A percentile compares a stretch with the other conserved stretches of the same genome.
Conservation (phyloP, 2,797 vertebrate genomes). For the Microchirus variegatus region DNA sequence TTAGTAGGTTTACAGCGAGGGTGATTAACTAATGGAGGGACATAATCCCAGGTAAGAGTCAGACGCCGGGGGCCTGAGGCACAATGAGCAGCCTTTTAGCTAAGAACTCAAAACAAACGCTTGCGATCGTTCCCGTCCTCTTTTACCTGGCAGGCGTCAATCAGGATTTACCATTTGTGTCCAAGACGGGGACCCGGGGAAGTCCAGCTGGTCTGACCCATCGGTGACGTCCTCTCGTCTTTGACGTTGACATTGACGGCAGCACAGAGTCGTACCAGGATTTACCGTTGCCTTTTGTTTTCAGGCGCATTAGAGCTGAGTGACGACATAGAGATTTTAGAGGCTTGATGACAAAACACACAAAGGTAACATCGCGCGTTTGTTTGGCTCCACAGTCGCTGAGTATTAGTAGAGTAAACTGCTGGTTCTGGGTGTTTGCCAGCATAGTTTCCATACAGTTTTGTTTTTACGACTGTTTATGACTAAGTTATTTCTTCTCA, state of each 20-base stretch:
- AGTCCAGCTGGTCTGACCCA: slow-evolving; percentile 24
- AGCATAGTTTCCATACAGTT: background rate
- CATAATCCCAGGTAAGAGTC: slow-evolving; percentile 76
- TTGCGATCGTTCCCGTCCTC: slow-evolving; percentile 33
- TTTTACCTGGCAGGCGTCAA: slow-evolving; percentile 42
- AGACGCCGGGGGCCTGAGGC: slow-evolving; percentile 32
- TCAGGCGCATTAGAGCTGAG: background rate
- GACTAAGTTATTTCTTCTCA: background rate
- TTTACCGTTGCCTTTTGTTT: slow-evolving; percentile 9
- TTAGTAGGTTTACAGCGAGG: slow-evolving; percentile 68
- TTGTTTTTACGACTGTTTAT: background rate
- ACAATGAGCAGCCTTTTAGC: slow-evolving; percentile 55
- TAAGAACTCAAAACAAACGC: slow-evolving; percentile 46
- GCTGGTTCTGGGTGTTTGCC: background rate
- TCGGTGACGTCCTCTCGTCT: slow-evolving; percentile 1
- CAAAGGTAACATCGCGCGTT: no score
- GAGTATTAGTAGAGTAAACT: background rate
- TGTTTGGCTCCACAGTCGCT: background rate
- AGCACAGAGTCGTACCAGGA: background rate
- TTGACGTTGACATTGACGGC: slow-evolving; percentile 33
- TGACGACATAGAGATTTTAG: background rate
- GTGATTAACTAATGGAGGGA: slow-evolving; percentile 82
- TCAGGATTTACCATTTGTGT: slow-evolving; percentile 44
- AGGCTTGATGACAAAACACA: slow-evolving; percentile 4
- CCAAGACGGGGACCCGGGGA: background rate